These are phyloP conservation scores for Leptinotarsa rubiginosa DNA, from an alignment of 2,888 invertebrate species.

Conservation along the genomic window DNA sequence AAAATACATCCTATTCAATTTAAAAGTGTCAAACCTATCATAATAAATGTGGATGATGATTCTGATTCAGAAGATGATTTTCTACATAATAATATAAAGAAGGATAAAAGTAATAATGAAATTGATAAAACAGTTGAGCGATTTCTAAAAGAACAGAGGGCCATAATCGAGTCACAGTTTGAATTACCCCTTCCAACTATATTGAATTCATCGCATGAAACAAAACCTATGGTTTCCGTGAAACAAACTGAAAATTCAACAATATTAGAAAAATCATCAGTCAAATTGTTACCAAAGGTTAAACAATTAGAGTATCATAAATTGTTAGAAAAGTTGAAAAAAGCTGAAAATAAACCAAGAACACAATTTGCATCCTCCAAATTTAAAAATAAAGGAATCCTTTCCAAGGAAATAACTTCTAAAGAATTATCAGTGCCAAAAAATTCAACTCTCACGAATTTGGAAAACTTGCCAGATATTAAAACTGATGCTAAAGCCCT, in stretches of 20 bases:
- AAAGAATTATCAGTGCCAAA: slow-evolving; percentile 26
- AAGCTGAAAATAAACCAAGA: slow-evolving; percentile 52
- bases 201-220: slow-evolving; percentile 22
- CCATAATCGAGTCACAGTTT: slow-evolving; percentile 59
- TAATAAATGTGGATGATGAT: slow-evolving; percentile 62
- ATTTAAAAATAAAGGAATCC: slow-evolving; percentile 21
- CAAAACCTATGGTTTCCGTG: slow-evolving; percentile 12
- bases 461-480: slow-evolving; percentile 32
- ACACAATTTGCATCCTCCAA: slow-evolving; percentile 39
- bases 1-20: slow-evolving; percentile 38
- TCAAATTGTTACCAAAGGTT: slow-evolving; percentile 62
- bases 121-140: slow-evolving; percentile 57
- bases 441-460: slow-evolving; percentile 25
- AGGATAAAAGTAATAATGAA: slow-evolving; percentile 34
- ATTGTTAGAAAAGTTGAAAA: slow-evolving; percentile 59
- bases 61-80: slow-evolving; percentile 59
- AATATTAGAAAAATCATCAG: slow-evolving; percentile 56
- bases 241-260: slow-evolving; percentile 22
- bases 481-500: slow-evolving; percentile 40
- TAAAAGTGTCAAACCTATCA: slow-evolving; percentile 61
- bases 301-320: slow-evolving; percentile 64
- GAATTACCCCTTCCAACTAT: slow-evolving; percentile 5
- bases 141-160: slow-evolving; percentile 63
- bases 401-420: slow-evolving; percentile 37
- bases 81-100: slow-evolving; percentile 30